Evolutionary conservation across 1,140 invertebrate genomes (phyloP).

Genomic region (Heterodera carotae): DNA sequence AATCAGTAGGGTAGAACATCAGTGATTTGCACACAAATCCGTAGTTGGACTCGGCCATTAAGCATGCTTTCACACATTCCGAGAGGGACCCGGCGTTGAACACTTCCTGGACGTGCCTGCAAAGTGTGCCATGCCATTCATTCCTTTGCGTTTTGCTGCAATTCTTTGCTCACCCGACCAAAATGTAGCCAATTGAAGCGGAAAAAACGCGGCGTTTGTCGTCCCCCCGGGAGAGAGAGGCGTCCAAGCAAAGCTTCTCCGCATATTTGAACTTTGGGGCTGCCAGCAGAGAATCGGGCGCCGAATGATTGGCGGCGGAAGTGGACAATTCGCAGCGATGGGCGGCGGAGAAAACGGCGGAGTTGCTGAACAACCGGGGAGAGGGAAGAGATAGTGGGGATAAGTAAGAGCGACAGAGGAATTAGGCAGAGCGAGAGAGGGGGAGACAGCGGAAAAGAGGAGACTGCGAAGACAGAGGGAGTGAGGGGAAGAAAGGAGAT

Average conservation of each 20-base stretch:
- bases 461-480: not conserved
- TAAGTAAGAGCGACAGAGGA: not conserved
- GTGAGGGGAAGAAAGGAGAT: not conserved
- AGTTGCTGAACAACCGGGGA: conserved; percentile 16
- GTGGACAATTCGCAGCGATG: conserved; percentile 27
- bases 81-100: conserved; percentile 30
- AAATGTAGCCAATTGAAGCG: conserved; percentile 32
- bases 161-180: conserved; percentile 26
- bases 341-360: conserved; percentile 29
- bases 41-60: conserved; percentile 27
- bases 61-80: conserved; percentile 35
- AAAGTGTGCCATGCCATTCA: not conserved
- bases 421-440: not conserved
- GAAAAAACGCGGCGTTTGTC: conserved; percentile 14
- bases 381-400: not conserved
- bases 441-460: too few species aligned
- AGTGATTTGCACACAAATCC: conserved; percentile 36
- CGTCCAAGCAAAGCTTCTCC: conserved; percentile 26
- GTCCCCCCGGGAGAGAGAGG: conserved; percentile 6
- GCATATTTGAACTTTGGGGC: conserved; percentile 23
- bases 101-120: conserved; percentile 42
- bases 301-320: conserved; percentile 23
- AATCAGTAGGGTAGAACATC: conserved; percentile 38
- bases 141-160: not conserved
- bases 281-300: conserved; percentile 13